A percentile compares a stretch with the other conserved stretches of the same genome.
These are phyloP conservation scores for Chloroclystis v-ata DNA, from an alignment of 2,888 invertebrate genomes.

Conservation along the genomic window DNA sequence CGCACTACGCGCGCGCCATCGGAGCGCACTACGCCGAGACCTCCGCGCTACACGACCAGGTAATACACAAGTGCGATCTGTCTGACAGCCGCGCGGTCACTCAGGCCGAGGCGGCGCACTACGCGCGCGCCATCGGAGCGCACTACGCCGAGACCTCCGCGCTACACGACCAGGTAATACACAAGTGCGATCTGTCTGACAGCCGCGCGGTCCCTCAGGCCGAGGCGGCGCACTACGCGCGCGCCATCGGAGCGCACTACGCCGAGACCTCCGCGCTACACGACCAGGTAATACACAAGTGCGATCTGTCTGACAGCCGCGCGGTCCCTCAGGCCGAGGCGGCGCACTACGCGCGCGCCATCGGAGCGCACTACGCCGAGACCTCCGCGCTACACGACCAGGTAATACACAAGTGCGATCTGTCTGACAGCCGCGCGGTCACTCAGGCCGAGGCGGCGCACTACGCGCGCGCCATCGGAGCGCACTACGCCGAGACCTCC, in stretches of 20 bases:
- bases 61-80: constrained; percentile 85
- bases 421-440: constrained; percentile 3
- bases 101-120: background rate
- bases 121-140: constrained; percentile 53
- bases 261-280: constrained; percentile 72
- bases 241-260: too few relatives aligned
- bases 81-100: constrained; percentile 28
- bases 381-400: too few relatives aligned
- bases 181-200: too few relatives aligned
- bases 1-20: background rate
- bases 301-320: background rate
- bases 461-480: too few relatives aligned
- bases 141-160: constrained; percentile 91
- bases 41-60: constrained; percentile 87
- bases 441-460: too few relatives aligned
- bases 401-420: too few relatives aligned
- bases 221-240: too few relatives aligned
- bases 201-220: too few relatives aligned
- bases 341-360: background rate
- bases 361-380: too few relatives aligned
- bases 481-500: too few relatives aligned
- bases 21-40: constrained; percentile 88
- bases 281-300: constrained; percentile 76
- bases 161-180: too few relatives aligned
- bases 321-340: background rate